Base-by-base conservation (phyloP, 2,113 vertebrate genomes). In the Macquaria australasica region DNA sequence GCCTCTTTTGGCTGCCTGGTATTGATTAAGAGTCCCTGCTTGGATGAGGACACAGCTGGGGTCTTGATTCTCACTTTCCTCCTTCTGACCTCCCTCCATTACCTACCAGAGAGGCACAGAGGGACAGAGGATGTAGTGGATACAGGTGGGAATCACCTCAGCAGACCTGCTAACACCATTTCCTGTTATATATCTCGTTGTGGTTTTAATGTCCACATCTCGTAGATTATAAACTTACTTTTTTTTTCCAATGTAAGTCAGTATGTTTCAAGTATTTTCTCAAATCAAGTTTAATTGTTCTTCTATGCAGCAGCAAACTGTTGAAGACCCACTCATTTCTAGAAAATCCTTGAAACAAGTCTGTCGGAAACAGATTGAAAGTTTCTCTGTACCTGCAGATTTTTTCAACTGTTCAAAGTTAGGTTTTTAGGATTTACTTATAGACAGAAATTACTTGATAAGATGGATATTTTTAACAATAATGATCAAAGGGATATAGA, bases 11-110 rank as follows among this genome's bases (percentile, higher is more conserved):
- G 87, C 67, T 69, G 69, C 71, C 79, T 78, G 71, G 2, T 79
- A 89, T 92, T 91, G 93, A 94, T 93, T 89, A 90, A 60, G 64
- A 84, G 77, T 79, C 76, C 77, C 71, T 50, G 73, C 76, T 71
- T 88, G 88, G 78, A 75, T 63, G 76, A 69, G 82, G 85, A 81
- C 76, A 83, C 89, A 94, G 91, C 89, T 92, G 89, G 85, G 82
- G 56, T 83, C 90, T 69, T 10, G 68, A 85, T 85, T 82, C 76
- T 82, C 80, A 83, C 85, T 86, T 82, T 87, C 70, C 77, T 83
- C 48, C 31, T 10, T n/a, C 72, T 85, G 87, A 85, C 86, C 84
- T 82, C 73, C 82, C 53, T 81, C 66, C 8, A 43, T 81, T 83
- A 83, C 71, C 25, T 20, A 25, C 21, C 39, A 37, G n/a, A 66